Evolutionary conservation across 2,113 vertebrate species (phyloP), one percentile per base, ranked within the genome.

Genomic region (Dascyllus trimaculatus): DNA sequence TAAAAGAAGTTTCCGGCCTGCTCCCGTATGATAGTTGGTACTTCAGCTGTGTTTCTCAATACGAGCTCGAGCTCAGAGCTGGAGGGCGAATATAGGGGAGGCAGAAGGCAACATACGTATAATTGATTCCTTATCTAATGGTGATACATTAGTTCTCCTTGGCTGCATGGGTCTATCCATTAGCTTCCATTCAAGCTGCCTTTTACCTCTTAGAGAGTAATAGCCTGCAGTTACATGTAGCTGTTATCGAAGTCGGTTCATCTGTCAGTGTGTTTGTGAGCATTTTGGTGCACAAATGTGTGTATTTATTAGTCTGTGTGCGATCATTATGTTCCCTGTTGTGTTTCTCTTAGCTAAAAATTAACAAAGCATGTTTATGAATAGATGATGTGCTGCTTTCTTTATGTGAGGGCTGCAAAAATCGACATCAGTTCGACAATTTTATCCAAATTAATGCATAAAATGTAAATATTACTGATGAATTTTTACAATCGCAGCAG

Each of bases 81-180:
- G n/a, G 19, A 25, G 64, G 53, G 32, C 22, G 14, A 73, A 22
- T 38, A 15, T 52, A 61, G 19, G 25, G 58, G 32, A 63, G 38
- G 57, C 35, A 24, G 69, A 61, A 35, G 73, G 71, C 22, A 57
- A 76, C 74, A 80, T 67, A 66, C 80, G 84, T 81, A 65, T 72
- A 80, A 88, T 90, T 85, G 87, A 90, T 91, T 90, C 66, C 25
- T 72, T 81, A 80, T 85, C 79, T 86, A 75, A 76, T 76, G 66
- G 82, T 88, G 84, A 87, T 75, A 26, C 49, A 78, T 74, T 35
- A 85, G 62, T 69, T 84, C 79, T 76, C 32, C 66, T 69, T 18
- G 22, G 58, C 71, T 73, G 45, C 71, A 81, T 61, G 40, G 78
- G 78, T 80, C 60, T 52, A 81, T 68, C 85, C 71, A 76, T 85